Evolutionary conservation across 2,888 invertebrate species (phyloP), one percentile per base, ranked within the genome.

Genomic region (Melieria picta): DNA sequence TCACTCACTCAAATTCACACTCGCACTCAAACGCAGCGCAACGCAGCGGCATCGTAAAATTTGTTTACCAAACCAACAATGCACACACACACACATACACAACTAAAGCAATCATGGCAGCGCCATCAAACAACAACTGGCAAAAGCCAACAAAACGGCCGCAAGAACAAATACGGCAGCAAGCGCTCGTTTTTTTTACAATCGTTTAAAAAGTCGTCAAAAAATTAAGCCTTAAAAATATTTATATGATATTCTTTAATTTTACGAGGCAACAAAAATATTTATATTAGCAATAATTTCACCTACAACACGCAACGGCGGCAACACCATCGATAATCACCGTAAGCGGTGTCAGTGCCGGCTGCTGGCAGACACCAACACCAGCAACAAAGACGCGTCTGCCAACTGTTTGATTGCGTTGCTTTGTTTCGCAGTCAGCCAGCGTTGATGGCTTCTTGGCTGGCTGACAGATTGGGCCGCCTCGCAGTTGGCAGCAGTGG

Each of bases 161-260:
- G 48, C n/a, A 57, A 43, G 45, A 13, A 30, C 42, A 57, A 46
- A 16, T 63, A 16, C 50, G 16, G 45, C 63, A 13, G 47, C 48
- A 63, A 48, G 9, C 43, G 10, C 63, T 43, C 55, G 58, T 69
- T 69, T 69, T 75, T 83, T 84, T 84, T 84, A 84, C 84, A 82
- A 84, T 81, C 85, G 84, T 85, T 85, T 85, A 85, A 85, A 85
- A 85, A 83, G 83, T 81, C 84, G 84, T 85, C 83, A 85, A 85
- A 85, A 82, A 82, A 80, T 80, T 79, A 82, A 82, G 80, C 81
- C 80, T 84, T 82, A 83, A 83, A 84, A 71, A 61, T 70, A 55
- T 55, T 45, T 69, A 69, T 13, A 55, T 47, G 16, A 67, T 76
- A 68, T 74, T 72, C 65, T 65, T 73, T 78, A 77, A 78, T 81